Percentiles rank a stretch among this genome's conserved stretches.
These are phyloP conservation scores for Drosophila bunnanda DNA, from an alignment of 2,888 invertebrate genomes.

Conservation along the genomic window DNA sequence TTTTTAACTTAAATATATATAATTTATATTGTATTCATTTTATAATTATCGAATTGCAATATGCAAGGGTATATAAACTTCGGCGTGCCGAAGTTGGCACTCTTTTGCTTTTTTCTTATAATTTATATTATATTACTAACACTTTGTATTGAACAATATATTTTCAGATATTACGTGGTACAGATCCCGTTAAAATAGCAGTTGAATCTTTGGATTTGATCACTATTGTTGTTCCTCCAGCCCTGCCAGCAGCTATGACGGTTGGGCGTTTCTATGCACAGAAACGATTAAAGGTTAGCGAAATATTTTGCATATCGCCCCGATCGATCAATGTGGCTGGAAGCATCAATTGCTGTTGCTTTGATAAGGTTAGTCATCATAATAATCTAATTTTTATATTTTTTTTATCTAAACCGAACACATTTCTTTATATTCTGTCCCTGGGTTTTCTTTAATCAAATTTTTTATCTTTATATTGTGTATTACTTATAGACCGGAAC, in stretches of 20 bases:
- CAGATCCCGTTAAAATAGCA: slow-evolving; percentile 88
- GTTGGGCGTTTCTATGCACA: slow-evolving; percentile 97
- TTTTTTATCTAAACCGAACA: neutral
- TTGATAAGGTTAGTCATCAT: slow-evolving; percentile 91
- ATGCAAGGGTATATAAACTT: too few species aligned
- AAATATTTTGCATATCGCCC: slow-evolving; percentile 96
- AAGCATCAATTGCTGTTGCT: slow-evolving; percentile 94
- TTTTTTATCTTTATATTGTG: neutral
- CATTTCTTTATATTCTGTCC: neutral
- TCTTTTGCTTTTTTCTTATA: neutral
- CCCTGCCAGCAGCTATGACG: slow-evolving; percentile 98
- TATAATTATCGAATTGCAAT: too few species aligned
- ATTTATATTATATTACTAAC: too few species aligned
- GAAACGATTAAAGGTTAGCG: slow-evolving; percentile 90
- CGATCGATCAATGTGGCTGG: slow-evolving; percentile 97
- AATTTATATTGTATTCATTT: too few species aligned
- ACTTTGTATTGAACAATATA: neutral
- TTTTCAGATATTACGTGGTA: slow-evolving; percentile 87
- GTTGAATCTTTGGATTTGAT: slow-evolving; percentile 95
- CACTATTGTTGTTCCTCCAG: slow-evolving; percentile 98
- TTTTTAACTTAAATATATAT: too few species aligned
- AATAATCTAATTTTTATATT: neutral
- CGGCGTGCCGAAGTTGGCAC: neutral
- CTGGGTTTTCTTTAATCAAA: neutral
- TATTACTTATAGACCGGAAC: slow-evolving; percentile 92